These are phyloP conservation scores for Fukomys damarensis DNA, from an alignment of 2,113 vertebrate species.

Conservation along the genomic window DNA sequence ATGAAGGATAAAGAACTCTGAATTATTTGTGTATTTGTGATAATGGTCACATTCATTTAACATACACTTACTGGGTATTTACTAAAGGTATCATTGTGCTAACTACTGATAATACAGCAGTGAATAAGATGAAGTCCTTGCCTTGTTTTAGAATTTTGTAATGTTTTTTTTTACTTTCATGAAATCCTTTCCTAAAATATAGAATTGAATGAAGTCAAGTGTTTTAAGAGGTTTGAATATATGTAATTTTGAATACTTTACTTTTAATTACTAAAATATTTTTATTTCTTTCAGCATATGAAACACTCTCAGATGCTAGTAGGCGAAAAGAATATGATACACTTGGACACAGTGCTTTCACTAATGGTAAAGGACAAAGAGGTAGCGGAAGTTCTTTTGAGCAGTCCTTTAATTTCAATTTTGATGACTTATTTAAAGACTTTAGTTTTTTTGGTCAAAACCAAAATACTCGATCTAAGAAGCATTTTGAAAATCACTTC, in stretches of 20 bases:
- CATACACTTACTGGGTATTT: background rate
- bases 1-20: background rate
- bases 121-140: background rate
- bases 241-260: background rate
- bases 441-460: slow-evolving; percentile 91
- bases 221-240: slow-evolving; percentile 47
- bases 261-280: slow-evolving; percentile 42
- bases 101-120: background rate
- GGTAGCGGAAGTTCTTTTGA: slow-evolving; percentile 87
- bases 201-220: background rate
- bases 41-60: slow-evolving; percentile 18
- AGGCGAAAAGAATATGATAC: slow-evolving; percentile 94
- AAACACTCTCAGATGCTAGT: slow-evolving; percentile 94
- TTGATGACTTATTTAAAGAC: slow-evolving; percentile 97
- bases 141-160: slow-evolving; percentile 32
- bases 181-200: slow-evolving; percentile 15
- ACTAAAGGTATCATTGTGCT: background rate
- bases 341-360: slow-evolving; percentile 87
- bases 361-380: slow-evolving; percentile 83
- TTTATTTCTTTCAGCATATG: slow-evolving; percentile 91
- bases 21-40: background rate
- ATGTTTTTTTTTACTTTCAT: slow-evolving; percentile 29
- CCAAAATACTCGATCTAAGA: slow-evolving; percentile 90
- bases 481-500: slow-evolving; percentile 95
- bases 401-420: slow-evolving; percentile 94